phyloP scores from a whole-genome alignment of 2,113 vertebrate species.

The Chlorocebus sabaeus region DNA sequence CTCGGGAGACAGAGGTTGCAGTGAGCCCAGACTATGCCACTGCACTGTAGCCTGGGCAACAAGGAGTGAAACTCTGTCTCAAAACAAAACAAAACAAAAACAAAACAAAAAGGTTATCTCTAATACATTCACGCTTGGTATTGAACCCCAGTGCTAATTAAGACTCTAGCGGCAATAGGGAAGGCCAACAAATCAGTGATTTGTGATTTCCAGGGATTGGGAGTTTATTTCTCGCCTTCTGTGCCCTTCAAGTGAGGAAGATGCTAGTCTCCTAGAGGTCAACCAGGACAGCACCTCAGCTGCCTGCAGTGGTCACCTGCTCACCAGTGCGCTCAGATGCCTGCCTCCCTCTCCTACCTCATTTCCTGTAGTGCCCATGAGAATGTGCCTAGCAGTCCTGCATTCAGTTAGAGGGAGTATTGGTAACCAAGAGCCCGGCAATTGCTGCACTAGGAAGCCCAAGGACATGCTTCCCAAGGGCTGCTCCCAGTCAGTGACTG shows the following conservation, averaged over 20 bases:
- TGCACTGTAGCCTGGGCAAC: no score
- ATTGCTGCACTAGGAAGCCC: background rate
- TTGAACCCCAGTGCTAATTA: no score
- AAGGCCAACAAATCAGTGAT: background rate
- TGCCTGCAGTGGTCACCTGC: no score
- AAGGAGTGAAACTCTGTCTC: no score
- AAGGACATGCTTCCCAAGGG: accelerated
- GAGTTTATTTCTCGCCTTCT: background rate
- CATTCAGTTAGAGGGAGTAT: background rate
- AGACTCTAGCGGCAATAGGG: accelerated
- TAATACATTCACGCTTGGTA: background rate
- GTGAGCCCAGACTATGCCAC: no score
- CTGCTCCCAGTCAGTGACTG: background rate
- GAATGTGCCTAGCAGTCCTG: no score
- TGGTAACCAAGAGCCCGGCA: background rate
- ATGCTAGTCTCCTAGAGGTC: background rate
- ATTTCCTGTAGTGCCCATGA: accelerated
- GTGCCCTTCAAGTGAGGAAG: background rate
- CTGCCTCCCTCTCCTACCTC: no score
- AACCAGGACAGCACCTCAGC: background rate
- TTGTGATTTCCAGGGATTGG: background rate
- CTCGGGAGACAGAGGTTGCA: no score
- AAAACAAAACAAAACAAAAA: no score
- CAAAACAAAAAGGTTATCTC: background rate
- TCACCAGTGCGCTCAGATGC: background rate